Conservation (phyloP, 2,888 invertebrate species). For the Ornithoptera priamus region DNA sequence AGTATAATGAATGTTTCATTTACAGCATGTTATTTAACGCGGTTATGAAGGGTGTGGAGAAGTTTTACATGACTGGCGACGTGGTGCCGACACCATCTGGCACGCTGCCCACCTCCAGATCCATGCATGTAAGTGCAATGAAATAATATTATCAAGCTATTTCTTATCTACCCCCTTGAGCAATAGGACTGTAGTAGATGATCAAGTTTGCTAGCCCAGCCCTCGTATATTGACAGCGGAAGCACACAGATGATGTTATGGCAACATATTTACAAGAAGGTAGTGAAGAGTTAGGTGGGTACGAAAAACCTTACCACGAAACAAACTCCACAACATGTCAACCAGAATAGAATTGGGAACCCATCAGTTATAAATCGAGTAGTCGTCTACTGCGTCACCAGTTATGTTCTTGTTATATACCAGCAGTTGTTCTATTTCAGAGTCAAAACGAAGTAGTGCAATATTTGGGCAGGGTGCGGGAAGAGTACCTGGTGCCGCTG, state of each 20-base stretch:
- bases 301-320: too few relatives aligned
- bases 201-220: too few relatives aligned
- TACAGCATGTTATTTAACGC: conserved; percentile 82
- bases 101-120: conserved; percentile 63
- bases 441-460: conserved; percentile 80
- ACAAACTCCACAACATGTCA: too few relatives aligned
- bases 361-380: too few relatives aligned
- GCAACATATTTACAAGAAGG: too few relatives aligned
- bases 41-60: conserved; percentile 82
- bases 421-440: conserved; percentile 42
- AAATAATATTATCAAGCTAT: not conserved
- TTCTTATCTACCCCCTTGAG: too few relatives aligned
- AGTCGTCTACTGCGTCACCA: too few relatives aligned
- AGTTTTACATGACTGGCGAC: conserved; percentile 82
- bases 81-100: conserved; percentile 73
- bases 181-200: too few relatives aligned
- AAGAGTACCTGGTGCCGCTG: conserved; percentile 82
- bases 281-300: too few relatives aligned
- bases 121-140: conserved; percentile 54
- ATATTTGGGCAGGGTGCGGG: conserved; percentile 80
- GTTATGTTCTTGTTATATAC: not conserved
- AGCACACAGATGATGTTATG: too few relatives aligned
- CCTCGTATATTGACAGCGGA: too few relatives aligned
- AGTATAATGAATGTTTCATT: conserved; percentile 29
- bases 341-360: too few relatives aligned